These are phyloP conservation scores for Drosophila ercepeae DNA, from an alignment of 1,140 invertebrate species.

Conservation along the genomic window DNA sequence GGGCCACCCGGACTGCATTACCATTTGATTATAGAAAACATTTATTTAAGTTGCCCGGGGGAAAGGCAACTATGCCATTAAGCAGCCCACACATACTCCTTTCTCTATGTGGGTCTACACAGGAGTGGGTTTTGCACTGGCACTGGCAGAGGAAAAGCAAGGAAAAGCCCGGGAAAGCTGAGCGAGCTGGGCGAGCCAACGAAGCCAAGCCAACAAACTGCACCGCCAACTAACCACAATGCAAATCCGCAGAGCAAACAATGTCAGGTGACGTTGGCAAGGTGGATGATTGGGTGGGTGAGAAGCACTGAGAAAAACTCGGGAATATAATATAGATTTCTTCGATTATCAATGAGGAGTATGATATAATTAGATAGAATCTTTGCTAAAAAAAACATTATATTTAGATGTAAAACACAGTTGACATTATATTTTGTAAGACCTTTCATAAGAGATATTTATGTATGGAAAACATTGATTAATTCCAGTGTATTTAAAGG, in stretches of 20 bases:
- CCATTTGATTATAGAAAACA: slow-evolving; percentile 82
- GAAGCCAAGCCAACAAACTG: slow-evolving; percentile 55
- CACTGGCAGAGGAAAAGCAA: neutral
- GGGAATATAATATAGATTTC: no score
- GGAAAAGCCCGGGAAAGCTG: slow-evolving; percentile 1
- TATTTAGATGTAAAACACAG: no score
- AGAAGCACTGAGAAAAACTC: slow-evolving; percentile 5
- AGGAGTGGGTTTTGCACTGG: neutral
- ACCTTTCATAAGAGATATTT: no score
- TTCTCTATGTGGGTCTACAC: neutral
- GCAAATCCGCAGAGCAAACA: slow-evolving; percentile 81
- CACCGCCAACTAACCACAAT: slow-evolving; percentile 79
- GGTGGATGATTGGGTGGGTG: slow-evolving; percentile 26
- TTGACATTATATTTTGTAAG: no score
- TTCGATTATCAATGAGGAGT: no score
- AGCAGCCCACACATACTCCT: slow-evolving; percentile 31
- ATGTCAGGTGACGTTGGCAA: slow-evolving; percentile 72
- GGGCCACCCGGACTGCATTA: slow-evolving; percentile 63
- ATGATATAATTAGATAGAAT: no score
- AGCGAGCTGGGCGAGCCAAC: slow-evolving; percentile 13
- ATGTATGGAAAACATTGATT: no score
- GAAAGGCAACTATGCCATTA: slow-evolving; percentile 48
- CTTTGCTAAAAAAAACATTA: no score
- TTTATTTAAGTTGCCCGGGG: slow-evolving; percentile 67
- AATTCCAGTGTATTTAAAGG: neutral